Conservation (phyloP, 2,888 invertebrate genomes). For the Sarcophaga variegata region DNA sequence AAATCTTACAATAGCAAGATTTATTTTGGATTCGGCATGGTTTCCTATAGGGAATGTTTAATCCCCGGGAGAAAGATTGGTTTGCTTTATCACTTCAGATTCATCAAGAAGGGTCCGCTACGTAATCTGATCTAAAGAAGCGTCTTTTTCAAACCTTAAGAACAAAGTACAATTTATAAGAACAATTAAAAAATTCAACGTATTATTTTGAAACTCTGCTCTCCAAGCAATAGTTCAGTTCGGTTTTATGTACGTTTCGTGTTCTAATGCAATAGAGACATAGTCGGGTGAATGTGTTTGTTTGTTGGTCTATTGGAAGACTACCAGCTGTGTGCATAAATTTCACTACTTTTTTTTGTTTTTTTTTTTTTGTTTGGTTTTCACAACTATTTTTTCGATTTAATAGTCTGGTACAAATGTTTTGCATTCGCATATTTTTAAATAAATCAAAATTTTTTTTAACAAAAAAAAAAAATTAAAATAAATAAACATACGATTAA, state of each 20-base stretch:
- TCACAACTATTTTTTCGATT: constrained; percentile 28
- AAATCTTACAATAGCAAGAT: too few species aligned
- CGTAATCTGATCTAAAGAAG: too few species aligned
- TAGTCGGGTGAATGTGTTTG: not conserved
- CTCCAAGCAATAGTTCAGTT: not conserved
- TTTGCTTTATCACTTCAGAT: too few species aligned
- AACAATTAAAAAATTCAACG: not conserved
- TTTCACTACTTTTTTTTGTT: constrained; percentile 72
- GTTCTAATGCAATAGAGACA: constrained; percentile 24
- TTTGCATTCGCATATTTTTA: constrained; percentile 33
- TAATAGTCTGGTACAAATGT: constrained; percentile 58
- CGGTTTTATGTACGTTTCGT: not conserved
- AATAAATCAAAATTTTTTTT: constrained; percentile 25
- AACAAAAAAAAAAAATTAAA: not conserved
- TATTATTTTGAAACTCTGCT: constrained; percentile 4
- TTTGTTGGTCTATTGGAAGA: constrained; percentile 63
- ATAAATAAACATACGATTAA: not conserved
- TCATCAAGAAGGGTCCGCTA: too few species aligned
- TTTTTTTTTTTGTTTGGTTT: not conserved
- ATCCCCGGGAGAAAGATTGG: too few species aligned
- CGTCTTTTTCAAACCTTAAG: too few species aligned
- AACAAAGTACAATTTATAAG: too few species aligned
- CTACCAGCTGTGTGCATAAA: constrained; percentile 76
- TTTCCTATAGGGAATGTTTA: too few species aligned
- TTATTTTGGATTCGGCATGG: too few species aligned